A percentile compares a stretch with the other conserved stretches of the same genome.
These are phyloP conservation scores for Rhyacichthys aspro DNA, from an alignment of 2,797 vertebrate genomes.

Conservation along the genomic window DNA sequence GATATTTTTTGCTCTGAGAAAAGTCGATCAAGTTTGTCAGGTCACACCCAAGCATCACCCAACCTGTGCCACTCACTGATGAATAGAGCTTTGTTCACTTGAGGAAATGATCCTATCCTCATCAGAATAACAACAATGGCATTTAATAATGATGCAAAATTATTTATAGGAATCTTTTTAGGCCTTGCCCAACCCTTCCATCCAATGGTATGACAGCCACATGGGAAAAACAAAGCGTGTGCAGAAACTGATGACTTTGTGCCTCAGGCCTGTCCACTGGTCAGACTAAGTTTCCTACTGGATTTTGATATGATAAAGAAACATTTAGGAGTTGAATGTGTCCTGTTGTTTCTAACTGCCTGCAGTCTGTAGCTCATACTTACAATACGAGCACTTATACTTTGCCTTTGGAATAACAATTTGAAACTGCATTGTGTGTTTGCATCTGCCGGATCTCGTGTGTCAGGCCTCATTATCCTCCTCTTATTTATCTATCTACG, in stretches of 20 bases:
- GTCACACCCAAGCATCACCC: constrained; percentile 25
- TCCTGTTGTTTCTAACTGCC: background rate
- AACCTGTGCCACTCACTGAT: constrained; percentile 24
- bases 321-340: background rate
- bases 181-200: constrained; percentile 1
- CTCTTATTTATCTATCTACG: constrained; percentile 1
- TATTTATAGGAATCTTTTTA: constrained; percentile 3
- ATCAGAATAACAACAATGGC: constrained; percentile 8
- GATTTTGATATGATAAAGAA: background rate
- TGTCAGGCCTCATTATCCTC: constrained; percentile 1
- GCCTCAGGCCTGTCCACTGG: constrained; percentile 1
- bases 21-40: constrained; percentile 47
- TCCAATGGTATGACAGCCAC: background rate
- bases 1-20: constrained; percentile 3
- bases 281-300: background rate
- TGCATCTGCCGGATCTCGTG: background rate
- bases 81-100: constrained; percentile 42
- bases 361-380: background rate
- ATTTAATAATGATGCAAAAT: background rate
- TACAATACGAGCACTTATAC: background rate
- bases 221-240: background rate
- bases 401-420: constrained; percentile 9
- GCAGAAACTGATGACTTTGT: background rate
- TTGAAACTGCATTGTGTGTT: constrained; percentile 2
- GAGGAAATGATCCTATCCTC: constrained; percentile 17